Evolutionary conservation across 2,797 vertebrate genomes (phyloP), one percentile per base, ranked within the genome.

Genomic region (Loris lydekkerianus): DNA sequence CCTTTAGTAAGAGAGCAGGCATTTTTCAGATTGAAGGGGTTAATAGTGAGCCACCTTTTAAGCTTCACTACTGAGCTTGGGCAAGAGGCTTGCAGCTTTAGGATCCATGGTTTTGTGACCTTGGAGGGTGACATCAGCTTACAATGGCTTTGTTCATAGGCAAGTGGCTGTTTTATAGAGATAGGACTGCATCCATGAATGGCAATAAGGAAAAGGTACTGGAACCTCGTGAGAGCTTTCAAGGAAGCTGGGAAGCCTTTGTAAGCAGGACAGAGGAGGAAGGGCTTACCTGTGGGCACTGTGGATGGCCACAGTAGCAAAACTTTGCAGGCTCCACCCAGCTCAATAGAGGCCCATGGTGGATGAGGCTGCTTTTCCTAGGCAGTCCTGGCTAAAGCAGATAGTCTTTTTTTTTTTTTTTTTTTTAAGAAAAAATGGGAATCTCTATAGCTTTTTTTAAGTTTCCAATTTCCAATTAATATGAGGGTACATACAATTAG

Each of bases 231-330:
- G 13, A 5, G 31, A 29, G 63, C 2, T 5, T 25, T 78, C 27
- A 49, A 65, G 56, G 43, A 37, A 49, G 43, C n/a, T 56, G 29
- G 4, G 8, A 67, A 69, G 4, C 5, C 34, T 18, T 10, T 27
- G 13, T 37, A 77, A 56, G 11, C 2, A 29, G 7, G 53, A 9
- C 8, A 75, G 46, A 89, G 10, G 11, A 27, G 21, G 56, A 23
- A 13, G 0, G 2, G 29, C 63, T 31, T 69, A 11, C 27, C 11
- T 46, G 1, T 7, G 7, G 17, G 9, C 20, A 46, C 20, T 4
- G 27, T 20, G n/a, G 83, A 40, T 23, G 56, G 46, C 7, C 34
- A 10, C 0, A 40, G 49, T 25, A 43, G 25, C 43, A 73, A 25
- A 61, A 7, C 17, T 11, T 18, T 31, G 1, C 43, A 53, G 82